These are phyloP conservation scores for Notodonta dromedarius DNA, from an alignment of 2,888 invertebrate genomes.

Conservation along the genomic window DNA sequence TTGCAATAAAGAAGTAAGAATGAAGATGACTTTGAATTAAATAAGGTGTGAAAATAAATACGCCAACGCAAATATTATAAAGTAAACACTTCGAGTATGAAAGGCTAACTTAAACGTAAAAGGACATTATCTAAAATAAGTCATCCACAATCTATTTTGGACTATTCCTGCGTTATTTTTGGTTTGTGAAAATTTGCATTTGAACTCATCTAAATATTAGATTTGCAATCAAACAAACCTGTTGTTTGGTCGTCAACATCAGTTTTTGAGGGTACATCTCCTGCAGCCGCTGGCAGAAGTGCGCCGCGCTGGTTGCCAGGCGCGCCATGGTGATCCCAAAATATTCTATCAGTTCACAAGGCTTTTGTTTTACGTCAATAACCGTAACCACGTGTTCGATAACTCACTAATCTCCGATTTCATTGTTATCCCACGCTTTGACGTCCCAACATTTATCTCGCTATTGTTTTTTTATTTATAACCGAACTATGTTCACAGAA, in stretches of 20 bases:
- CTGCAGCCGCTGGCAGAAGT: constrained; percentile 73
- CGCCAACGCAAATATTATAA: no score
- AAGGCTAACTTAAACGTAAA: neutral
- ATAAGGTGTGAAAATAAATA: no score
- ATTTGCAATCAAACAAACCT: constrained; percentile 41
- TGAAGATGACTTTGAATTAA: no score
- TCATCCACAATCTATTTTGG: neutral
- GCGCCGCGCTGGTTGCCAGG: constrained; percentile 68
- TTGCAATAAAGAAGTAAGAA: no score
- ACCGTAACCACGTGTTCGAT: constrained; percentile 37
- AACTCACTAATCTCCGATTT: constrained; percentile 43
- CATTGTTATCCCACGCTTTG: constrained; percentile 31
- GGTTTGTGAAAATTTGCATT: neutral
- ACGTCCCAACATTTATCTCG: constrained; percentile 31
- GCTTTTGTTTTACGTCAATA: constrained; percentile 12
- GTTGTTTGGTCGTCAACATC: constrained; percentile 53
- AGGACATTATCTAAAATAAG: constrained; percentile 4
- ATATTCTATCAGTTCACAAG: constrained; percentile 10
- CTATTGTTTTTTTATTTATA: constrained; percentile 24
- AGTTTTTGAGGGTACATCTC: constrained; percentile 73
- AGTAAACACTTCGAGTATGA: neutral
- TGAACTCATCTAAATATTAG: neutral
- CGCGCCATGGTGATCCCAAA: constrained; percentile 60
- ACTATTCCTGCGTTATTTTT: neutral
- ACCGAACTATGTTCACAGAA: constrained; percentile 8